A percentile compares a stretch with the other conserved stretches of the same genome.
Evolutionary conservation across 2,113 vertebrate genomes (phyloP).

Genomic region (Triplophysa rosa): DNA sequence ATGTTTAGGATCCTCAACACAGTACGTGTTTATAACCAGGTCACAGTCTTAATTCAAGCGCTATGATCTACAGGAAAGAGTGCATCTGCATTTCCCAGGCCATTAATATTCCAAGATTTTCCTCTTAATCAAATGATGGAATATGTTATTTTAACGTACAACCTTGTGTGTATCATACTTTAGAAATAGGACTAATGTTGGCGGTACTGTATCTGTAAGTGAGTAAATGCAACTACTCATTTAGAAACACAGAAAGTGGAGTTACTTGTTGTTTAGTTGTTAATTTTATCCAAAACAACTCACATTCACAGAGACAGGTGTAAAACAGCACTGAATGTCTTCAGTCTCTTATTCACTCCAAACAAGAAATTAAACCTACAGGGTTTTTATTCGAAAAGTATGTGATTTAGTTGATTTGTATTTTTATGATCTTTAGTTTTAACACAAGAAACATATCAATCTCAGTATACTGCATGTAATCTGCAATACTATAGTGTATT

Average conservation of each 20-base stretch:
- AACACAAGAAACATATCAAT: background rate
- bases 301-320: too few species aligned
- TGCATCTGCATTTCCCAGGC: slow-evolving; percentile 22
- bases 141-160: slow-evolving; percentile 1
- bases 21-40: slow-evolving; percentile 29
- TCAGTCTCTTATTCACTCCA: background rate
- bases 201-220: slow-evolving; percentile 4
- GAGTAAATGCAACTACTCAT: background rate
- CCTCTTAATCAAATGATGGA: slow-evolving; percentile 23
- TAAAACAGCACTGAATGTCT: background rate
- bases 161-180: slow-evolving; percentile 1
- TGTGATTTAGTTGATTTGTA: slow-evolving; percentile 12
- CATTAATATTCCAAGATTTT: slow-evolving; percentile 29
- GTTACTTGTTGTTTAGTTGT: background rate
- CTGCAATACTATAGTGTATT: background rate
- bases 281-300: slow-evolving; percentile 8
- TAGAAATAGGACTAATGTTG: slow-evolving; percentile 15
- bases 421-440: background rate
- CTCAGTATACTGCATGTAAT: background rate
- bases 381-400: background rate
- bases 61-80: slow-evolving; percentile 7
- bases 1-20: background rate
- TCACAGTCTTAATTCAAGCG: background rate
- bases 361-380: background rate
- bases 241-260: background rate